Percentiles rank a stretch among this genome's conserved stretches.
Conservation (phyloP, 64 coral and sea anemone species). For the Astreopora myriophthalma region DNA sequence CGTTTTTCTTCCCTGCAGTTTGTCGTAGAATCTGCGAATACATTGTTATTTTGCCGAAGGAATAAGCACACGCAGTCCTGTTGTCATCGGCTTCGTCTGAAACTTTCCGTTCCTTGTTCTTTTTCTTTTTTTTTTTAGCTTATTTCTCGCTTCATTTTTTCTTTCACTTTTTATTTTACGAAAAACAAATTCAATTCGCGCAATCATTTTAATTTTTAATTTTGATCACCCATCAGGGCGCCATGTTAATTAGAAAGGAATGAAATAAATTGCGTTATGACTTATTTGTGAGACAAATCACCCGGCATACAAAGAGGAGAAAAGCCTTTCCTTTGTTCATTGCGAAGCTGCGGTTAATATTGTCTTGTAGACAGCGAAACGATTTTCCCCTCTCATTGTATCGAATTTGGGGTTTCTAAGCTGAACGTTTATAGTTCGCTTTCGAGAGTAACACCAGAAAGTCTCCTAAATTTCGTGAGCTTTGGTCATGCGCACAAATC, state of each 20-base stretch:
- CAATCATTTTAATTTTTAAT: neutral
- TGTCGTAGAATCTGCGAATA: neutral
- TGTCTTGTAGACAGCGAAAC: neutral
- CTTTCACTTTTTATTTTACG: neutral
- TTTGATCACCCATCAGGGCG: slow-evolving; percentile 6
- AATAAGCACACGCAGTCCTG: too few species aligned
- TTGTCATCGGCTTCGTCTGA: neutral
- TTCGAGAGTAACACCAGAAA: neutral
- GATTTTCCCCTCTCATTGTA: neutral
- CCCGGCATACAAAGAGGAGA: neutral
- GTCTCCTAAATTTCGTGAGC: neutral
- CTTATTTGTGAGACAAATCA: neutral
- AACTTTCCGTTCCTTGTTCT: neutral
- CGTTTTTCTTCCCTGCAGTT: neutral
- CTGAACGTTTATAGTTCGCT: neutral
- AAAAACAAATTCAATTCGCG: neutral
- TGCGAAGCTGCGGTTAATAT: neutral
- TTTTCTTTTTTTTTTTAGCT: neutral
- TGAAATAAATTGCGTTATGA: slow-evolving; percentile 23
- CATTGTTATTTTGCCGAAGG: neutral
- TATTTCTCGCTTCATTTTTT: neutral
- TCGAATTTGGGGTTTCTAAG: neutral
- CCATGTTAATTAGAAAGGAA: slow-evolving; percentile 18
- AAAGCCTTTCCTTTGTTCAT: neutral
- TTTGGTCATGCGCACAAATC: neutral